Percentiles rank a stretch among this genome's conserved stretches.
phyloP scores from a whole-genome alignment of 1,140 invertebrate genomes.

The Dendroctonus valens region DNA sequence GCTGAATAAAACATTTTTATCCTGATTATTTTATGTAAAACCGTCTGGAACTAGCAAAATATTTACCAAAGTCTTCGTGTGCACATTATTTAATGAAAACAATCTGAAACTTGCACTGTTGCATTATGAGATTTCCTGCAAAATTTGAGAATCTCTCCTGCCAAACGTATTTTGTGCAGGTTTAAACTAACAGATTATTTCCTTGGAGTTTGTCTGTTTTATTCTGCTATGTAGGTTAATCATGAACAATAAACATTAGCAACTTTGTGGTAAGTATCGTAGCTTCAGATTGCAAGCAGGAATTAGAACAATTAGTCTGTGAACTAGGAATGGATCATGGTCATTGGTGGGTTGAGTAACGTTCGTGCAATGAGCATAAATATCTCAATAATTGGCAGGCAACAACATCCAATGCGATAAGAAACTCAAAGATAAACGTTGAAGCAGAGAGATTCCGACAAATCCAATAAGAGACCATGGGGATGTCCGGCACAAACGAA shows the following conservation, averaged over 20 bases:
- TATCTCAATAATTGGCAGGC: too few relatives aligned
- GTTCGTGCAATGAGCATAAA: too few relatives aligned
- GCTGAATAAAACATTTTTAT: constrained; percentile 7
- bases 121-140: constrained; percentile 10
- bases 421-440: too few relatives aligned
- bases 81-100: constrained; percentile 5
- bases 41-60: constrained; percentile 4
- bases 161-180: not conserved
- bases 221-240: constrained; percentile 22
- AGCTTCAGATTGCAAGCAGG: not conserved
- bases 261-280: constrained; percentile 5
- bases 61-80: constrained; percentile 2
- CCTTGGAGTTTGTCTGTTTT: constrained; percentile 18
- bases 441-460: not conserved
- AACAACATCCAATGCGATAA: too few relatives aligned
- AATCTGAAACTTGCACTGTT: not conserved
- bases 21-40: constrained; percentile 4
- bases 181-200: constrained; percentile 13
- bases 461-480: constrained; percentile 13
- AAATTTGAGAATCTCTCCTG: constrained; percentile 1
- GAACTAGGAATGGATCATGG: too few relatives aligned
- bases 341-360: too few relatives aligned
- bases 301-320: too few relatives aligned
- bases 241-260: constrained; percentile 17
- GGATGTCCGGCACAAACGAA: constrained; percentile 2